These are phyloP conservation scores for Toxotes chatareus DNA, from an alignment of 2,113 vertebrate species.

Conservation along the genomic window DNA sequence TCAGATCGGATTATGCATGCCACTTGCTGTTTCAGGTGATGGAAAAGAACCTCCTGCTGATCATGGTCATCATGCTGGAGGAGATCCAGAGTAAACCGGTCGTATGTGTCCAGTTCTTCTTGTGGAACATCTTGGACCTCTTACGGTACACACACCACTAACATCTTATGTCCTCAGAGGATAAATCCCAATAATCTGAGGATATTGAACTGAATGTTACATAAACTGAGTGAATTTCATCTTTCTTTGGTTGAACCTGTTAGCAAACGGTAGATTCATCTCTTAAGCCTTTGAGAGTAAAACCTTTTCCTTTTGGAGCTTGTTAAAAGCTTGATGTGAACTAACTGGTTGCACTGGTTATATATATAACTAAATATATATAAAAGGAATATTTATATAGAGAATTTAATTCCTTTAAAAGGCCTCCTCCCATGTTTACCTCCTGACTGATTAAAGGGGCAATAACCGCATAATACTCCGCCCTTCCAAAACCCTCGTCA, in stretches of 20 bases:
- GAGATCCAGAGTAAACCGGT: constrained; percentile 91
- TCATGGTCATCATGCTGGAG: constrained; percentile 91
- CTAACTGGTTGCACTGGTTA: background rate
- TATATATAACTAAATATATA: no score
- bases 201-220: no score
- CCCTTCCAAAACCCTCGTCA: background rate
- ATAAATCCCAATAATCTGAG: background rate
- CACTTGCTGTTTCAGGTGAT: constrained; percentile 83
- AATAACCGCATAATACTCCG: no score
- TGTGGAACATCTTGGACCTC: constrained; percentile 93
- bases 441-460: no score
- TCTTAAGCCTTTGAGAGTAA: no score
- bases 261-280: no score
- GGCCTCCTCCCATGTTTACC: background rate
- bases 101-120: constrained; percentile 90
- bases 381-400: no score
- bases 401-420: no score
- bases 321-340: background rate
- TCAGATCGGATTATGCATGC: background rate
- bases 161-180: background rate
- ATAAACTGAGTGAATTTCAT: no score
- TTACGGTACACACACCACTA: constrained; percentile 82
- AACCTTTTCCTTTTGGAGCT: background rate
- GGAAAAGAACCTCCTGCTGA: constrained; percentile 91
- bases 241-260: no score